Percentiles rank a stretch among this genome's conserved stretches.
Conservation (phyloP, 2,797 vertebrate genomes). For the Sciurus vulgaris region DNA sequence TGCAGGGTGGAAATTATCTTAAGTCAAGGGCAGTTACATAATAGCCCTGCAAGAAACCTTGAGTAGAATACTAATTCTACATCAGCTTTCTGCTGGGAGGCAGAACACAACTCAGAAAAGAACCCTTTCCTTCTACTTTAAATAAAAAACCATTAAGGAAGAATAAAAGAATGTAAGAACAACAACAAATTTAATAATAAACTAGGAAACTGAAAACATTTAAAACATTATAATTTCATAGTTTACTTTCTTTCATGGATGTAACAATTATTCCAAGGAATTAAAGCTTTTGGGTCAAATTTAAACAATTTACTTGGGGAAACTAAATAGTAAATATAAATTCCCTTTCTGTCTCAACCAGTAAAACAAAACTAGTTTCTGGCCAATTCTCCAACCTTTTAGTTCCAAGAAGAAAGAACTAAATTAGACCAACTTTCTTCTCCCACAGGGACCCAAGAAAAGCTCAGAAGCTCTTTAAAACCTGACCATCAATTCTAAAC, state of each 20-base stretch:
- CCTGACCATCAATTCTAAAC: neutral
- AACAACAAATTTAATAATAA: neutral
- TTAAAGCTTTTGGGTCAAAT: slow-evolving; percentile 16
- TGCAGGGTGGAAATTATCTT: slow-evolving; percentile 82
- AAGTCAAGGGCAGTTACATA: slow-evolving; percentile 94
- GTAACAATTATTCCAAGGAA: neutral
- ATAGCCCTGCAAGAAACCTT: slow-evolving; percentile 92
- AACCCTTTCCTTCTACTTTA: neutral
- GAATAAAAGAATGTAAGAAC: neutral
- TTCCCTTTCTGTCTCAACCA: neutral
- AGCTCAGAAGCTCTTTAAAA: slow-evolving; percentile 10
- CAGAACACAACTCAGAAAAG: slow-evolving; percentile 54
- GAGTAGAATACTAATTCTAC: slow-evolving; percentile 91
- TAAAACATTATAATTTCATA: neutral
- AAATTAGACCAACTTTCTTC: neutral
- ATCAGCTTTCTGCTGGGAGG: slow-evolving; percentile 81
- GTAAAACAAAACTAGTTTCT: neutral
- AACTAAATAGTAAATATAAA: neutral
- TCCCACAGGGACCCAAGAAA: neutral
- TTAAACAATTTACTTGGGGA: slow-evolving; percentile 18
- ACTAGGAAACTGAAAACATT: neutral
- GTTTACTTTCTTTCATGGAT: neutral
- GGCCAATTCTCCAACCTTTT: neutral
- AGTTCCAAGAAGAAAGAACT: neutral
- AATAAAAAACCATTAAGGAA: neutral